Evolutionary conservation across 2,113 vertebrate genomes (phyloP), one percentile per base, ranked within the genome.

Genomic region (Gasterosteus nipponicus): DNA sequence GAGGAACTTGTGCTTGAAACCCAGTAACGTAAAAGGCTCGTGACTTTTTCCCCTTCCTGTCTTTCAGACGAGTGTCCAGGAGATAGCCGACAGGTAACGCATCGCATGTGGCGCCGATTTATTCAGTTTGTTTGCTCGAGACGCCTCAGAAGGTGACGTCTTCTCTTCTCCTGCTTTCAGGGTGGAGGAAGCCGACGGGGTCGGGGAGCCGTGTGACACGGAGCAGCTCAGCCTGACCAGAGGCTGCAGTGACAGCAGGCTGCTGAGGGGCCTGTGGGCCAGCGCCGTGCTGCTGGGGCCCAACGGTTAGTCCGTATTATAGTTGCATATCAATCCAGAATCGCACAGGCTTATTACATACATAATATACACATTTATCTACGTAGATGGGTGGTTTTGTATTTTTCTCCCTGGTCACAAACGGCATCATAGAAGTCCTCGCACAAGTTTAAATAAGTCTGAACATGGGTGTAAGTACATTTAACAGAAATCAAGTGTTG

Each of bases 121-220:
- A 4, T 56, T 47, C 57, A 7, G 57, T 6, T 41, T 51, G 12
- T 26, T 47, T 54, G n/a, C 29, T 63, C 10, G 14, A n/a, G 47
- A 76, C 31, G 14, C 6, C 22, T 26, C 56, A 31, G 41, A 47
- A 56, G 53, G 35, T 51, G 10, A 75, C 5, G n/a, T 54, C 7
- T 73, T 51, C 77, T 78, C 57, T 65, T 47, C 59, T 87, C 22
- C 51, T 68, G 8, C 7, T 65, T 69, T 74, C 84, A 99, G 97
- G 92, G 89, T 95, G 0, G 97, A 99, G 91, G 93, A 95, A 82
- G 95, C 96, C 0, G 97, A 98, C 60, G 96, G 97, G n/a, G 95
- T 98, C 67, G 92, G 97, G 29, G 94, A 96, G 82, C 97, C 97
- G 0, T 93, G 95, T 84, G 96, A 97, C 72, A 96, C 96, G 0